Conservation (phyloP, 2,797 vertebrate species). For the Sebastes glaucus region DNA sequence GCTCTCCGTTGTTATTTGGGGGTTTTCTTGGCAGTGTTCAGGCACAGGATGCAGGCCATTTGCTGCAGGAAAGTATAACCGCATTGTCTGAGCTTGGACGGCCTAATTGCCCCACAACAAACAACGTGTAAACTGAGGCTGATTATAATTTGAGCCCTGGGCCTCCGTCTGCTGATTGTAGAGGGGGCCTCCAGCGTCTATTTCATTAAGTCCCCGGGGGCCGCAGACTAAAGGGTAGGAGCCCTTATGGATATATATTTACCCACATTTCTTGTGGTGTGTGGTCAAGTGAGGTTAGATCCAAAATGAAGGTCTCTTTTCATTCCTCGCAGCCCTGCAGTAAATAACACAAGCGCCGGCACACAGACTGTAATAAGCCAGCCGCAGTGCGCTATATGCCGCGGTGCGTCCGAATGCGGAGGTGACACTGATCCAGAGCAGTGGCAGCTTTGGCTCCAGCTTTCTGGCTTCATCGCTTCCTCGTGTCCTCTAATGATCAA, state of each 20-base stretch:
- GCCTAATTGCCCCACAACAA: conserved; percentile 80
- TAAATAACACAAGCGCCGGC: conserved; percentile 52
- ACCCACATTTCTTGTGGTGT: conserved; percentile 74
- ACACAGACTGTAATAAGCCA: conserved; percentile 28
- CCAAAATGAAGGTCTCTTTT: conserved; percentile 59
- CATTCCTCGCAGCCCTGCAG: conserved; percentile 45
- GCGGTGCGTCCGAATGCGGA: not conserved
- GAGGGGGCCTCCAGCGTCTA: conserved; percentile 53
- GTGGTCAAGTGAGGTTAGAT: conserved; percentile 61
- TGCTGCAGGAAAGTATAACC: conserved; percentile 77
- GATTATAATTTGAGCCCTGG: conserved; percentile 76
- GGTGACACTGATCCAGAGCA: conserved; percentile 29
- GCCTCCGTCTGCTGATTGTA: conserved; percentile 68
- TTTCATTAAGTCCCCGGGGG: conserved; percentile 68
- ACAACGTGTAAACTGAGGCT: conserved; percentile 79
- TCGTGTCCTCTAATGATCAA: conserved; percentile 23
- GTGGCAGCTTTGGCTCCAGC: conserved; percentile 1
- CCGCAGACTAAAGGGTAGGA: conserved; percentile 46
- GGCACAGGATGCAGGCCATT: conserved; percentile 75
- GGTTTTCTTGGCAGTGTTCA: conserved; percentile 73
- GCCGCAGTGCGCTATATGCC: conserved; percentile 3
- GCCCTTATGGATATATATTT: conserved; percentile 70
- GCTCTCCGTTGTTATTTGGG: conserved; percentile 67
- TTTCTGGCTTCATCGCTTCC: conserved; percentile 5
- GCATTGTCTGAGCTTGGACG: conserved; percentile 72